Conservation (phyloP, 1,140 invertebrate species). For the Glossosoma conforme region DNA sequence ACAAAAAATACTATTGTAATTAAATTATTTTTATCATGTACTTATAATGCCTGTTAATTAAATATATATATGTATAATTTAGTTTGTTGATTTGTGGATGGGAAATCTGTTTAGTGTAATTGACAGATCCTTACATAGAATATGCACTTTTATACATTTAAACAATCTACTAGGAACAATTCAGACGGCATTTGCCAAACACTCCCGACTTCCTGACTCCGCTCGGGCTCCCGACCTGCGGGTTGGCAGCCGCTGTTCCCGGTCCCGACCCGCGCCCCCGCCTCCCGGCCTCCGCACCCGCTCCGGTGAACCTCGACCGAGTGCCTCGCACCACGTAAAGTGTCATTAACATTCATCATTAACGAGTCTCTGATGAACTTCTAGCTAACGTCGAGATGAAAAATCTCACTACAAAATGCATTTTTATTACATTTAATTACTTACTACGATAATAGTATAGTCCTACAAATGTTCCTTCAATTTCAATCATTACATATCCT, state of each 20-base stretch:
- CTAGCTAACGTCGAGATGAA: too few relatives aligned
- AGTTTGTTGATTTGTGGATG: conserved; percentile 26
- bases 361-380: too few relatives aligned
- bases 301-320: too few relatives aligned
- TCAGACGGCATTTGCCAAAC: conserved; percentile 2
- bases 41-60: conserved; percentile 32
- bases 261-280: neutral
- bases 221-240: conserved; percentile 14
- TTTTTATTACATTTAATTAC: too few relatives aligned
- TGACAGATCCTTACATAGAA: conserved; percentile 30
- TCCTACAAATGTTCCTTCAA: too few relatives aligned
- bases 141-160: conserved; percentile 22
- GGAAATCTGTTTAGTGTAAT: conserved; percentile 25
- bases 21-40: conserved; percentile 44
- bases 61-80: conserved; percentile 28
- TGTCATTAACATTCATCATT: too few relatives aligned
- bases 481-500: too few relatives aligned
- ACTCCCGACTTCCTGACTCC: conserved; percentile 15
- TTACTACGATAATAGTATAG: too few relatives aligned
- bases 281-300: neutral
- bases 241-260: conserved; percentile 4
- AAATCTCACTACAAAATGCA: too few relatives aligned
- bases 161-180: conserved; percentile 28
- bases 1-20: conserved; percentile 52
- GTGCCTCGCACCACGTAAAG: too few relatives aligned